Conservation (phyloP, 2,888 invertebrate species). For the Aleiodes leptofemur region DNA sequence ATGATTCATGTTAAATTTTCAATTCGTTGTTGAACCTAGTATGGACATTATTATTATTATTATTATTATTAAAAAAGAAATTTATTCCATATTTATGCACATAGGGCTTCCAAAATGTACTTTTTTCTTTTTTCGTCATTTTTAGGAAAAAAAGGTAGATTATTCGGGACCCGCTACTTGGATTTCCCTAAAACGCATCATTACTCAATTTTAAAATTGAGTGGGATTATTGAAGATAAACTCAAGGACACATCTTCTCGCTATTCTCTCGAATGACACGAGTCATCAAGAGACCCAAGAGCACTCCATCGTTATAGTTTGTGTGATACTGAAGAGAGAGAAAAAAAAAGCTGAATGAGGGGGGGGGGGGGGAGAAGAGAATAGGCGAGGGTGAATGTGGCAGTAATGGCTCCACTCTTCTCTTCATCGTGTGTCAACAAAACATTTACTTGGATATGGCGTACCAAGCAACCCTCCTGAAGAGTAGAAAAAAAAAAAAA, state of each 20-base stretch:
- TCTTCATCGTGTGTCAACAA: conserved; percentile 69
- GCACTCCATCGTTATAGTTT: conserved; percentile 20
- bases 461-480: conserved; percentile 46
- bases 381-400: conserved; percentile 47
- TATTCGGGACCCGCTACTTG: no score
- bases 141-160: no score
- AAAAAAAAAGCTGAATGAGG: conserved; percentile 13
- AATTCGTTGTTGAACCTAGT: no score
- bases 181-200: not conserved
- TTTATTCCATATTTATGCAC: no score
- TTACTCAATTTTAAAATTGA: conserved; percentile 16
- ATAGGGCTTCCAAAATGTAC: no score
- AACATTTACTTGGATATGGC: conserved; percentile 69
- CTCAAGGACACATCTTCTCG: conserved; percentile 23
- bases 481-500: conserved; percentile 16
- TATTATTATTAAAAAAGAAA: no score
- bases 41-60: no score
- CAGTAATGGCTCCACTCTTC: conserved; percentile 68
- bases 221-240: conserved; percentile 23
- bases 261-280: conserved; percentile 25
- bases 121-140: no score
- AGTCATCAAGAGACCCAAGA: conserved; percentile 7
- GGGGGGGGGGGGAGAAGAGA: conserved; percentile 35
- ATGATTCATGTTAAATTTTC: no score
- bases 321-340: not conserved